Evolutionary conservation across 2,113 vertebrate species (phyloP).

Genomic region (Anas platyrhynchos): DNA sequence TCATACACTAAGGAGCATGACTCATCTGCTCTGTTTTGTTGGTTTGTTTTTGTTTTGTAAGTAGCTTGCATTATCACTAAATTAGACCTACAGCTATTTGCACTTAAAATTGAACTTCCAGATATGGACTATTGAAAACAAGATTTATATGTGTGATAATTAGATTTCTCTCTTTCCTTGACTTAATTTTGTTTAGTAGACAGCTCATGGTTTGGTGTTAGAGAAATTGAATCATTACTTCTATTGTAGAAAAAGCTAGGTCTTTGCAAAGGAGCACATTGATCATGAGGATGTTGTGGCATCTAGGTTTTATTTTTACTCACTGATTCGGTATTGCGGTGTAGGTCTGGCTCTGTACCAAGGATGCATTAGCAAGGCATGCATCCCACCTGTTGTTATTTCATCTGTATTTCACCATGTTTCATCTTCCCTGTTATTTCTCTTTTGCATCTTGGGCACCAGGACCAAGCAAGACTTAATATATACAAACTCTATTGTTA

Average conservation of each 20-base stretch:
- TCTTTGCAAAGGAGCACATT: neutral
- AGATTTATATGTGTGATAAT: neutral
- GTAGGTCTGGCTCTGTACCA: neutral
- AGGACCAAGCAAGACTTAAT: neutral
- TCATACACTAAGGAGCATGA: neutral
- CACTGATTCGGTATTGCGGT: neutral
- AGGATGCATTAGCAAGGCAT: neutral
- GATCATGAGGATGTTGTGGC: neutral
- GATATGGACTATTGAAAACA: neutral
- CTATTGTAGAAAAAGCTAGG: neutral
- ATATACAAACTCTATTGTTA: neutral
- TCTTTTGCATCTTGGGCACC: neutral
- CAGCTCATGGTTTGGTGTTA: neutral
- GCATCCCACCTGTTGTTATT: neutral
- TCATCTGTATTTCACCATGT: neutral
- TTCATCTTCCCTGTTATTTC: neutral
- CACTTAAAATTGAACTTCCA: neutral
- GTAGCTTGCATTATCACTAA: neutral
- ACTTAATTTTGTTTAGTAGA: constrained; percentile 18
- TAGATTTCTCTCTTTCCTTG: neutral
- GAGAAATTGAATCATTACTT: neutral
- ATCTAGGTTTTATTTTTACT: neutral
- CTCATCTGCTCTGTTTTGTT: neutral
- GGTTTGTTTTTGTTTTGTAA: neutral
- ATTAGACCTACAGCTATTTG: neutral